Evolutionary conservation across 2,113 vertebrate species (phyloP), one percentile per base, ranked within the genome.

Genomic region (western clawed frog (Xenopus tropicalis)): DNA sequence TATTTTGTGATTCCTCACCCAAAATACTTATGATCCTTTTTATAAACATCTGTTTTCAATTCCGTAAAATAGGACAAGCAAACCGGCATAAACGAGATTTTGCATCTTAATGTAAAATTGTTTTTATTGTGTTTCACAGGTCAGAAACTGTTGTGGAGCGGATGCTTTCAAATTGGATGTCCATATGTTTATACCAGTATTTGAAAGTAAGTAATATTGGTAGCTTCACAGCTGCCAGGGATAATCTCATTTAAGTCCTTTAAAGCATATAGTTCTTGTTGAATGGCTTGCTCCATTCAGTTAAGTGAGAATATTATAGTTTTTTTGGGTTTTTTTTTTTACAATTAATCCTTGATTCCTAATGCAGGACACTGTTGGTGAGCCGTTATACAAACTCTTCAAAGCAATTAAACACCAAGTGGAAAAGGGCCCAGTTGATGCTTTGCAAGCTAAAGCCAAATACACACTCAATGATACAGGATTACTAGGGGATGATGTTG

Each of bases 111-210:
- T 37, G 6, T 37, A 37, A 37, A 37, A 37, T 37, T 9, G 10
- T 37, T 37, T 37, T 7, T 37, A 9, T 37, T 37, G 6, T 21
- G 42, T 13, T 77, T 23, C 86, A 68, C 80, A 99, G 97, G 86
- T 98, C 95, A 7, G 96, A 98, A 91, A 98, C 97, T 0, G 97
- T 99, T 80, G 97, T 98, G 80, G 97, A 98, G 83, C 93, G 96
- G 82, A 99, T 99, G 97, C 93, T 99, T 70, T 98, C 95, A 82
- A 99, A 99, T 54, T 99, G 97, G 97, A 99, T 99, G 96, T 98
- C 95, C 72, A 97, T 99, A 86, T 99, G 97, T 84, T 89, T 99
- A 43, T 99, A 98, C 83, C 96, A 98, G 89, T 95, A 96, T 80
- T 93, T 98, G 72, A 92, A 94, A 94, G 97, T 99, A 92, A 81